Evolutionary conservation across 2,113 vertebrate species (phyloP), one percentile per base, ranked within the genome.

Genomic region (Cyphomyrus plagiostoma): DNA sequence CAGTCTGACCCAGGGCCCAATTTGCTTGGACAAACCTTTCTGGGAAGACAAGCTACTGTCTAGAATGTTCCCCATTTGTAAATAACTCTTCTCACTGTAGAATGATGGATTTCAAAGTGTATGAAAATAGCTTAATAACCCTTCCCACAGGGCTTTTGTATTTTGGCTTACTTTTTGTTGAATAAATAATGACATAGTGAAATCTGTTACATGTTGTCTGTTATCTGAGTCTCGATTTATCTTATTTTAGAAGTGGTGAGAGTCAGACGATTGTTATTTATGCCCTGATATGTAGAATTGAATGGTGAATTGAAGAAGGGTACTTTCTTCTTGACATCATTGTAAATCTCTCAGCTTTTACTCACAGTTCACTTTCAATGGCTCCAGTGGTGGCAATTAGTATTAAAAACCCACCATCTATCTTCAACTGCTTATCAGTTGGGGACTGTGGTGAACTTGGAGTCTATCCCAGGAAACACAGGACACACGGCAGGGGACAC

Each of bases 201-300:
- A 80, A 80, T 80, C 74, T 80, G 74, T 80, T 80, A 80, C 42
- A 15, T 80, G 74, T 39, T 80, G 35, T 80, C 35, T 80, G 30
- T 80, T 80, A 80, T 80, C 74, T 77, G 30, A 74, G 13, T 15
- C 74, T 80, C 30, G 35, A 80, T 80, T 80, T 80, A 80, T 39
- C 74, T 80, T 39, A 80, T 80, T 80, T 80, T 80, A 80, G 17
- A 80, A 42, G 35, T 77, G 62, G n/a, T 77, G 70, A 77, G 35
- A 39, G 74, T 42, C 74, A 80, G 74, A 80, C 74, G 35, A 80
- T 80, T 80, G 74, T 80, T 80, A 80, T 80, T 80, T 80, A 80
- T 80, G 74, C 74, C 74, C 35, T 80, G 74, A 80, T 80, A 80
- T 80, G 74, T 80, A 80, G 35, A 42, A 80, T 80, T 35, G 35